These are phyloP conservation scores for Dinoponera quadriceps DNA, from an alignment of 1,140 invertebrate genomes.

Conservation along the genomic window DNA sequence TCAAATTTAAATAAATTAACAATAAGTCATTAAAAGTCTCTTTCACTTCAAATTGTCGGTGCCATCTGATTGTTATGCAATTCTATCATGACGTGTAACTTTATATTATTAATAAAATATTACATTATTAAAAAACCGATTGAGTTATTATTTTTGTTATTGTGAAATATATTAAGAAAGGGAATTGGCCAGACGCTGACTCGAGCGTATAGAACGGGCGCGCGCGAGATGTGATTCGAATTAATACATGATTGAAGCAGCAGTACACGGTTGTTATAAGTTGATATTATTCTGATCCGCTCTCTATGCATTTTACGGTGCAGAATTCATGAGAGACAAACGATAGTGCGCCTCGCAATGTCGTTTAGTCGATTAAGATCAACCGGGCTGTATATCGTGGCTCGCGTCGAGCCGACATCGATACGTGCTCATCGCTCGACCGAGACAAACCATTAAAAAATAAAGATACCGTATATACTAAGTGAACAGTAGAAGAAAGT, in stretches of 20 bases:
- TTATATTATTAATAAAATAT: too few species aligned
- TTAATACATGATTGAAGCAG: conserved; percentile 81
- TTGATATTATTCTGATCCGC: conserved; percentile 71
- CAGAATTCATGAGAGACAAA: conserved; percentile 58
- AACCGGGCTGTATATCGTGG: conserved; percentile 83
- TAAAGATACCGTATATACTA: conserved; percentile 61
- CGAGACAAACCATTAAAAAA: conserved; percentile 75
- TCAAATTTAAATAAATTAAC: too few species aligned
- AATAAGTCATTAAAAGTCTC: too few species aligned
- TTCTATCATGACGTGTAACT: too few species aligned
- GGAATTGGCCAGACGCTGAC: too few species aligned
- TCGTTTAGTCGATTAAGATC: conserved; percentile 69
- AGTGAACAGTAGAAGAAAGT: conserved; percentile 40
- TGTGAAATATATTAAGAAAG: too few species aligned
- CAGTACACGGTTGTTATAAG: conserved; percentile 72
- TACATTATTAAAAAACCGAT: too few species aligned
- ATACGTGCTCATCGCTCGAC: conserved; percentile 77
- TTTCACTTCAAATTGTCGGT: too few species aligned
- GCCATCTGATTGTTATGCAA: too few species aligned
- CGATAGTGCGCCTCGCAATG: conserved; percentile 50
- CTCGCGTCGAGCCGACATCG: conserved; percentile 80
- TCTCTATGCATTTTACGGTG: conserved; percentile 72
- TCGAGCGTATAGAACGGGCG: background rate
- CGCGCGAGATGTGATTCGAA: conserved; percentile 64
- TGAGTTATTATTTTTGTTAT: too few species aligned